Evolutionary conservation across 2,888 invertebrate genomes (phyloP), one percentile per base, ranked within the genome.

Genomic region (Lithophane ornitopus): DNA sequence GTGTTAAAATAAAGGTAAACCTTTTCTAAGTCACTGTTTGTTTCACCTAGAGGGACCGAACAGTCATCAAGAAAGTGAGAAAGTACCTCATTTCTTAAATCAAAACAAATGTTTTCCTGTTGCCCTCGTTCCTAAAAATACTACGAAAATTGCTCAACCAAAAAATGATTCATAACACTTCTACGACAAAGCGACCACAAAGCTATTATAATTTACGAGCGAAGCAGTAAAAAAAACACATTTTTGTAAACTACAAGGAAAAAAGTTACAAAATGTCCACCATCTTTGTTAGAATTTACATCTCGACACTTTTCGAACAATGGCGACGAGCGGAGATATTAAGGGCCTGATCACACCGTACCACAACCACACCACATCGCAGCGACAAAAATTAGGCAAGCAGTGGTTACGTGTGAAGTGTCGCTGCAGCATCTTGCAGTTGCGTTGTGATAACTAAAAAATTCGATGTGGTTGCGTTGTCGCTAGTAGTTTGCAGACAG

Each of bases 141-240:
- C 70, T 56, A 63, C 22, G 66, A 70, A 83, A 83, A 78, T 78
- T 79, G n/a, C 52, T 63, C 58, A 79, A 68, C 46, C 16, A 14
- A 39, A 69, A 70, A 66, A 84, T 84, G 62, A 81, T 81, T 81
- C 75, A 81, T 65, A 14, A 61, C 49, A 65, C 54, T 59, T 81
- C 76, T 56, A 67, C 72, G 39, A 66, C 49, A 62, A 68, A 19
- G 34, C 56, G 26, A 62, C 73, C 84, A 79, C 68, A n/a, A 71
- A 61, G 85, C 82, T 79, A 81, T 87, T 87, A 79, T 61, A 73
- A 79, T 81, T 87, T 85, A 85, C 52, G 71, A 78, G 26, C 39
- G 6, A 41, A 59, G 70, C 70, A 66, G 62, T 84, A 85, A 74
- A 71, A 34, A 59, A 44, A 54, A 54, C 65, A 70, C 58, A 76